Percentiles rank a stretch among this genome's conserved stretches.
phyloP scores from a whole-genome alignment of 23 tunicate genomes.

The Clavelina lepadiformis region DNA sequence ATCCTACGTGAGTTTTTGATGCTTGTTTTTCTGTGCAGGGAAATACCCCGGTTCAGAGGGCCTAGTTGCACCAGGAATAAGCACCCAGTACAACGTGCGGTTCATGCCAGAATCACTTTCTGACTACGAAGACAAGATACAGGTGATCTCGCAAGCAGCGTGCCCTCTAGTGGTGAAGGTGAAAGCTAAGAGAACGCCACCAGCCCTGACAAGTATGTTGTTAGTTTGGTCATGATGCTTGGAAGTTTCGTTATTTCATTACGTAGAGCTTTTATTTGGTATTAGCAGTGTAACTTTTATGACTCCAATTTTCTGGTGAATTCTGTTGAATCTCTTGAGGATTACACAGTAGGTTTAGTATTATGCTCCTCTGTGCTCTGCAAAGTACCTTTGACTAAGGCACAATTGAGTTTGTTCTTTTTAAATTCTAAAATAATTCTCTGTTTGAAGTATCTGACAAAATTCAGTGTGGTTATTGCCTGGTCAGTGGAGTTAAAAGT shows the following conservation, averaged over 20 bases:
- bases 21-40: slow-evolving; percentile 32
- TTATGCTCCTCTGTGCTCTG: no score
- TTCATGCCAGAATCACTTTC: slow-evolving; percentile 93
- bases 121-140: slow-evolving; percentile 56
- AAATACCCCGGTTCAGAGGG: slow-evolving; percentile 82
- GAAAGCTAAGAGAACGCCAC: slow-evolving; percentile 43
- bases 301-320: no score
- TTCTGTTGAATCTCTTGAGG: no score
- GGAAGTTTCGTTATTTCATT: no score
- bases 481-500: slow-evolving; percentile 75
- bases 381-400: no score
- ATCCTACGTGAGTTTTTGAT: neutral
- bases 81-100: slow-evolving; percentile 61
- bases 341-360: no score
- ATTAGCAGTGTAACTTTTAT: no score
- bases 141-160: slow-evolving; percentile 57
- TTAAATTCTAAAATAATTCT: neutral
- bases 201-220: slow-evolving; percentile 56
- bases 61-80: slow-evolving; percentile 80
- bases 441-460: slow-evolving; percentile 53
- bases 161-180: slow-evolving; percentile 44
- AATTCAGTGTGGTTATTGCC: slow-evolving; percentile 56
- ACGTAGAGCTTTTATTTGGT: no score
- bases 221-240: neutral
- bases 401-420: no score